Base-by-base conservation (phyloP, 2,113 vertebrate species). In the Rhynchomys soricoides region DNA sequence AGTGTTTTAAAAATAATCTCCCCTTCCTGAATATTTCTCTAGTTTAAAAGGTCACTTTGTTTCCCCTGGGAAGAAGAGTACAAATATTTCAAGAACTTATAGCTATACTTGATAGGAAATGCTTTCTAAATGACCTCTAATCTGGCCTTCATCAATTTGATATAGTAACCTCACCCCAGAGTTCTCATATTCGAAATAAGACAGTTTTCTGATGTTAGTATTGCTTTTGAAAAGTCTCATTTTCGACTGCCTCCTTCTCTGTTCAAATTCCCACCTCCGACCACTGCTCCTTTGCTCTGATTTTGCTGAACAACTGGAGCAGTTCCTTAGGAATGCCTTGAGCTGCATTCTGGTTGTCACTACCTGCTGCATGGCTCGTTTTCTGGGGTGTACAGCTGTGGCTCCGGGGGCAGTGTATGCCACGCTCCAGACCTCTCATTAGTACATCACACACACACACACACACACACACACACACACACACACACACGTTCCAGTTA, bases 251-350 rank as follows among this genome's bases (percentile, higher is more conserved):
- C 45, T 97, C 3, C 22, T 37, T 82, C 50, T 93, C 7, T 95
- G 7, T 66, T 95, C 81, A 93, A 3, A 97, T 40, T 88, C 90
- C 12, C 11, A 59, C 8, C 29, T 52, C 5, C 12, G 4, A 85
- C 85, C 74, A 11, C 21, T 77, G 94, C 62, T 7, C 45, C 40
- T 31, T 43, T 40, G 93, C 96, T 96, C 92, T n/a, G 7, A 86
- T 74, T 73, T 95, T 93, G 45, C 74, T 24, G 91, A 89, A 70
- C 40, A 93, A 16, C 79, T 94, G 87, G 40, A 90, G 68, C 34
- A 95, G 16, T 89, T 94, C 82, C 40, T 95, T 97, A 95, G 4
- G 92, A 96, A 64, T 93, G 68, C 88, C 95, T 94, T 52, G 93
- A 86, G 21, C 89, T 78, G 34, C 21, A 16, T 1, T 97, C 90